Base-by-base conservation (phyloP, 2,113 vertebrate genomes). In the Phalacrocorax pelagicus region DNA sequence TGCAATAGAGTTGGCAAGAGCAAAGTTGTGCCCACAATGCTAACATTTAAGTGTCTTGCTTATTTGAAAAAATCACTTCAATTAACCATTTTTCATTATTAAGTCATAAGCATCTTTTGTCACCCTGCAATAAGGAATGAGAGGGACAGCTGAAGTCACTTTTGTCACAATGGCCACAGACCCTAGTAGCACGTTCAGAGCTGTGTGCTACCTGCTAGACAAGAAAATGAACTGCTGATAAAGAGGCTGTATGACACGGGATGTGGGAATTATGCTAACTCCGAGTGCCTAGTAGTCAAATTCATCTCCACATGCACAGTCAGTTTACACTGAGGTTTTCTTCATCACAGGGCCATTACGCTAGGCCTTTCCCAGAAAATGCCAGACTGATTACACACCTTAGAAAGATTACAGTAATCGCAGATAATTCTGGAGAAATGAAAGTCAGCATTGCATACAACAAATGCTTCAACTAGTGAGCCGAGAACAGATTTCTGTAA, bases 341-440 rank as follows among this genome's bases (percentile, higher is more conserved):
- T 49, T 61, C 66, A 73, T 38, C 40, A 51, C 2, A 5, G 12
- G 27, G 22, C 22, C 34, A 21, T 85, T 88, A 61, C 2, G 2
- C 19, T 52, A 49, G 18, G 24, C 54, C n/a, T 80, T 87, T 90
- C 87, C 61, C 87, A 96, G 83, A 89, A 96, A 91, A 61, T 11
- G 22, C 19, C 49, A 82, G 44, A 18, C 44, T 6, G 17, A 80
- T 72, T 85, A 65, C 40, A 82, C 30, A 70, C 66, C 42, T 77
- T 73, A 27, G 67, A 73, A 95, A 94, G 67, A 80, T 65, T 70
- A 86, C 49, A n/a, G 54, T n/a, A 91, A 95, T 73, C 17, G 4
- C 79, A 88, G 59, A 73, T 46, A 88, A 42, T 46, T 92, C 59
- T 81, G 42, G 38, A 80, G 58, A 86, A 70, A 86, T 59, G 22